Evolutionary conservation across 2,888 invertebrate genomes (phyloP), one percentile per base, ranked within the genome.

Genomic region (Silvanus unidentatus): DNA sequence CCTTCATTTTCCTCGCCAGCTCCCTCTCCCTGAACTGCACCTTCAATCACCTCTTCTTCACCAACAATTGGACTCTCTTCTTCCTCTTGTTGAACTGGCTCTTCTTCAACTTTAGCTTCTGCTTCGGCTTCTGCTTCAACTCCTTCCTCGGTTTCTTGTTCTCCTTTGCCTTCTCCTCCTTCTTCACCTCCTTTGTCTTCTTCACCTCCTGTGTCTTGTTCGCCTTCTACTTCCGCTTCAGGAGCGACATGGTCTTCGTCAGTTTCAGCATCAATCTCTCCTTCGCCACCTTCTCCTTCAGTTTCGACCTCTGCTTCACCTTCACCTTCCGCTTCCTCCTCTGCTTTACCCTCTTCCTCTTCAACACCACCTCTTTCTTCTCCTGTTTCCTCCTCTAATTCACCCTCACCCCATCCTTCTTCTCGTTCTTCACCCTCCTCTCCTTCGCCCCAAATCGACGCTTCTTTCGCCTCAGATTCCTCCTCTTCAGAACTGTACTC

Each of bases 1-100:
- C 57, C 4, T 43, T 60, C 9, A 56, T 52, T 22, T 45, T 57
- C n/a, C 11, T n/a, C 11, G 32, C 32, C 32, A n/a, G n/a, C n/a
- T 11, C 32, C 32, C 4, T 8, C 51, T 46, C 16, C 35, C n/a
- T n/a, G n/a, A n/a, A n/a, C n/a, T n/a, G n/a, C n/a, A n/a, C n/a
- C 37, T 16, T 12, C 13, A 32, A 3, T 12, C 4, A 5, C 5
- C 28, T 2, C 15, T n/a, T 16, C 27, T 15, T 12, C 22, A 5
- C 3, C 22, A 8, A 22, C 22, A 5, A 2, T 10, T 22, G 28
- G 2, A 10, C 12, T 22, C 28, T 27, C 22, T 32, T 34, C 40
- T 12, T 9, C 10, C 6, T 12, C 39, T 29, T 13, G 40, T n/a
- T 2, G 41, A 40, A 27, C 40, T 36, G 43, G 3, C 8, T 22